These are phyloP conservation scores for Xanthostigma xanthostigma DNA, from an alignment of 2,888 invertebrate genomes.

Conservation along the genomic window DNA sequence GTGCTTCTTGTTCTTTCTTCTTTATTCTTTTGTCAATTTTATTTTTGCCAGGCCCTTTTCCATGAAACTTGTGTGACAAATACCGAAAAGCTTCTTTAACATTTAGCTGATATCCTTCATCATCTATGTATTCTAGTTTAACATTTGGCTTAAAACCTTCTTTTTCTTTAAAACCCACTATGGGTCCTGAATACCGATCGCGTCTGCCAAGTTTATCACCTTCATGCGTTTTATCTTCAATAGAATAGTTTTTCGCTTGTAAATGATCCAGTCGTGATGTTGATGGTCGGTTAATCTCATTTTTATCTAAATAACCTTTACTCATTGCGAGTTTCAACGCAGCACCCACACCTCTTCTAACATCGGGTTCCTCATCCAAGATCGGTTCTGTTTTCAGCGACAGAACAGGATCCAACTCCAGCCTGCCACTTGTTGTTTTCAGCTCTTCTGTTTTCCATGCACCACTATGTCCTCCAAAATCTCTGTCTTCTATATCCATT, in stretches of 20 bases:
- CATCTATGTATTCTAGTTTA: constrained; percentile 94
- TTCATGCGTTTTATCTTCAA: constrained; percentile 63
- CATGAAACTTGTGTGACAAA: constrained; percentile 96
- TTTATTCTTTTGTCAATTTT: constrained; percentile 94
- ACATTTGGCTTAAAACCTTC: constrained; percentile 82
- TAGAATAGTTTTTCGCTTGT: constrained; percentile 65
- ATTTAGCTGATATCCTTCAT: constrained; percentile 80
- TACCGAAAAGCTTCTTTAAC: constrained; percentile 95
- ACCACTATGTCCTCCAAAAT: constrained; percentile 30
- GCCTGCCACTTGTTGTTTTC: constrained; percentile 11
- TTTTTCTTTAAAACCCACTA: constrained; percentile 85
- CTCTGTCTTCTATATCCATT: constrained; percentile 23
- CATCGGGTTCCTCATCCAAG: constrained; percentile 84
- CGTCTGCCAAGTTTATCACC: constrained; percentile 64
- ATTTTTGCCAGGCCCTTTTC: constrained; percentile 97
- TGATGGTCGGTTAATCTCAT: constrained; percentile 54
- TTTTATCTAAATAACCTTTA: constrained; percentile 85
- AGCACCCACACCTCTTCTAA: constrained; percentile 82
- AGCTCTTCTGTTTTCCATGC: constrained; percentile 77
- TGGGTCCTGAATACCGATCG: constrained; percentile 69
- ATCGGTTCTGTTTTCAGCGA: constrained; percentile 40
- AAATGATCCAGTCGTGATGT: constrained; percentile 59
- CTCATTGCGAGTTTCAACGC: constrained; percentile 81
- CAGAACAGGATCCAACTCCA: too few relatives aligned
- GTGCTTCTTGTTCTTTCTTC: constrained; percentile 82